Conservation (phyloP, 2,888 invertebrate species). For the Rhagophthalmus giganteus region DNA sequence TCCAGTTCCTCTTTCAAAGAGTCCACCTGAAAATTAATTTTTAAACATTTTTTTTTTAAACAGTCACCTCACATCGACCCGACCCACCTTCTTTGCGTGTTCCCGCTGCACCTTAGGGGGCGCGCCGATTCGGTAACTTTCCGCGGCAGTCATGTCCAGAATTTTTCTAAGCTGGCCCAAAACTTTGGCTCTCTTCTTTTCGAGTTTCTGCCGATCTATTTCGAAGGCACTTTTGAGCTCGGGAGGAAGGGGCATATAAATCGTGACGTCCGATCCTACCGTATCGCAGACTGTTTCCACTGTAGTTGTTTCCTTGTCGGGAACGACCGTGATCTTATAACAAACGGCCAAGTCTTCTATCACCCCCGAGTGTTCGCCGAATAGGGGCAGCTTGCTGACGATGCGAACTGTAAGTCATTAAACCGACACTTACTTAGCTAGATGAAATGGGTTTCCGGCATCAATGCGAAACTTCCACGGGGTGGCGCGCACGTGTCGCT, state of each 20-base stretch:
- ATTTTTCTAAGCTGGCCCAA: slow-evolving; percentile 48
- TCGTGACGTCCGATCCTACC: slow-evolving; percentile 37
- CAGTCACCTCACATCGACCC: no score
- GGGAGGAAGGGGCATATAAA: slow-evolving; percentile 46
- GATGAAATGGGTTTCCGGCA: slow-evolving; percentile 4
- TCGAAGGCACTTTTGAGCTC: slow-evolving; percentile 42
- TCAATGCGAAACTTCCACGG: slow-evolving; percentile 4
- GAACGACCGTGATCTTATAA: slow-evolving; percentile 31
- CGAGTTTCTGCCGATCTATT: slow-evolving; percentile 45
- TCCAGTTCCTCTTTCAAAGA: background rate
- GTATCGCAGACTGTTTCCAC: slow-evolving; percentile 39
- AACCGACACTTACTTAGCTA: slow-evolving; percentile 9
- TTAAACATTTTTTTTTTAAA: no score
- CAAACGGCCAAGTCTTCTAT: slow-evolving; percentile 46
- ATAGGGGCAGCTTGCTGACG: slow-evolving; percentile 28
- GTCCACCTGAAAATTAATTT: no score
- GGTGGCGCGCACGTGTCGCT: slow-evolving; percentile 5
- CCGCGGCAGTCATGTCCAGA: slow-evolving; percentile 41
- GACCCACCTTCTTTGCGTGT: slow-evolving; percentile 47
- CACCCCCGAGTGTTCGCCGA: slow-evolving; percentile 29
- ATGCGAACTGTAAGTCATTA: slow-evolving; percentile 35
- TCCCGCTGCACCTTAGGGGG: slow-evolving; percentile 41
- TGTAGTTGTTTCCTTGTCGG: background rate
- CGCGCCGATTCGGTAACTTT: slow-evolving; percentile 46
- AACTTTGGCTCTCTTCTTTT: slow-evolving; percentile 48